phyloP scores from a whole-genome alignment of 2,113 vertebrate genomes.

The Leuciscus idus region DNA sequence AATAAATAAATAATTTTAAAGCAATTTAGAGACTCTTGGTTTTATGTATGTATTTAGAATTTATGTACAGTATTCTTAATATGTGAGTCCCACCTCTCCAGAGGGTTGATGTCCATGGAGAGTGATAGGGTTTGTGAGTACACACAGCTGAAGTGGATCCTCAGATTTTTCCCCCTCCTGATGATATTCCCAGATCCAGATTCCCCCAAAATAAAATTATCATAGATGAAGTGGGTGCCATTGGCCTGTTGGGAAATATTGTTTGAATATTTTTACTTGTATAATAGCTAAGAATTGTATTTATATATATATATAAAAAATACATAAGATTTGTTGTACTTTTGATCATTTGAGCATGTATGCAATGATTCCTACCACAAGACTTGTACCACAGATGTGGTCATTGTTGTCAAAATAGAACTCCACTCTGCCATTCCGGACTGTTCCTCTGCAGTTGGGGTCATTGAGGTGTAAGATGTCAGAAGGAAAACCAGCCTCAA shows the following conservation, averaged over 20 bases:
- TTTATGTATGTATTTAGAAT: not conserved
- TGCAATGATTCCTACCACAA: conserved; percentile 56
- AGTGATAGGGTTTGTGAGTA: conserved; percentile 31
- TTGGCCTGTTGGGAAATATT: conserved; percentile 28
- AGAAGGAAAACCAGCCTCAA: conserved; percentile 68
- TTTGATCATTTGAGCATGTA: not conserved
- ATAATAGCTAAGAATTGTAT: too few relatives aligned
- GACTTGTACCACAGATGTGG: conserved; percentile 65
- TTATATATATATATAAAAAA: too few relatives aligned
- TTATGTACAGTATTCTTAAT: not conserved
- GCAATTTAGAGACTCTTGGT: not conserved
- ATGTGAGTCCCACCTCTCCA: conserved; percentile 34
- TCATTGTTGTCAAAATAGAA: conserved; percentile 68
- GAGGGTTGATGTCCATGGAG: conserved; percentile 34
- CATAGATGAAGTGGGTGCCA: conserved; percentile 44
- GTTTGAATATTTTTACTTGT: not conserved
- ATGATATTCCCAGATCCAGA: not conserved
- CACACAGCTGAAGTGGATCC: conserved; percentile 22
- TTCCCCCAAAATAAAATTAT: conserved; percentile 22
- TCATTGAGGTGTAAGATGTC: conserved; percentile 66
- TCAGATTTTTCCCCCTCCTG: not conserved
- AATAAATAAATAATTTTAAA: not conserved
- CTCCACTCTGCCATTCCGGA: conserved; percentile 61
- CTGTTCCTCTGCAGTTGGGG: conserved; percentile 58
- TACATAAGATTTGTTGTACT: not conserved